Evolutionary conservation across 2,888 invertebrate genomes (phyloP), one percentile per base, ranked within the genome.

Genomic region (Leucophenga montana): DNA sequence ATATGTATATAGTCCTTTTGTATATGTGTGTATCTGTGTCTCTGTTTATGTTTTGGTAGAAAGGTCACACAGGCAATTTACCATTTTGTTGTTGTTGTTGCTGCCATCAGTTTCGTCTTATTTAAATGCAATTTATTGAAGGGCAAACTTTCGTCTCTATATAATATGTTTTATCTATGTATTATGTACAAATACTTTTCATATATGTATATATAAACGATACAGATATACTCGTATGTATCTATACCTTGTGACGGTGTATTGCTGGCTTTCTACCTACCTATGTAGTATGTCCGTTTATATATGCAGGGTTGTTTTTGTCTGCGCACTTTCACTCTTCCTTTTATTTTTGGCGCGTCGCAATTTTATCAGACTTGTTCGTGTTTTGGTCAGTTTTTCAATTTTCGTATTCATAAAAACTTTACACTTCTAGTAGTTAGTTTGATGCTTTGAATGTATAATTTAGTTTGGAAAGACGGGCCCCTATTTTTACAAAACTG

Each of bases 11-110:
- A 69, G 66, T 22, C 56, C 39, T 44, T 18, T 50, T 66, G 64
- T 64, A 67, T 75, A 56, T 75, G 16, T 11, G 20, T 11, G 22
- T 44, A 39, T 61, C 18, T 18, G 27, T 50, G 65, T 48, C 16
- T 54, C 18, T 66, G 77, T 78, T 76, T 77, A 78, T 77, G 75
- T 76, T 83, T 75, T 79, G 75, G 80, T 75, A 78, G 83, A 81
- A 81, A 81, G 83, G 81, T 81, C 81, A 78, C 64, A 71, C 70
- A 56, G 71, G 68, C 68, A 70, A 71, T 74, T 72, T 71, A 70
- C 53, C 59, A 46, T 46, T 67, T 64, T 59, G 66, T 61, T 48
- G 18, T 62, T 22, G 6, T 59, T 39, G 14, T 59, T 44, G 33
- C 16, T 61, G 44, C 13, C 8, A 39, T 39, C 39, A 8, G 13